Evolutionary conservation across 2,797 vertebrate genomes (phyloP), one percentile per base, ranked within the genome.

Genomic region (Eulemur coronatus): DNA sequence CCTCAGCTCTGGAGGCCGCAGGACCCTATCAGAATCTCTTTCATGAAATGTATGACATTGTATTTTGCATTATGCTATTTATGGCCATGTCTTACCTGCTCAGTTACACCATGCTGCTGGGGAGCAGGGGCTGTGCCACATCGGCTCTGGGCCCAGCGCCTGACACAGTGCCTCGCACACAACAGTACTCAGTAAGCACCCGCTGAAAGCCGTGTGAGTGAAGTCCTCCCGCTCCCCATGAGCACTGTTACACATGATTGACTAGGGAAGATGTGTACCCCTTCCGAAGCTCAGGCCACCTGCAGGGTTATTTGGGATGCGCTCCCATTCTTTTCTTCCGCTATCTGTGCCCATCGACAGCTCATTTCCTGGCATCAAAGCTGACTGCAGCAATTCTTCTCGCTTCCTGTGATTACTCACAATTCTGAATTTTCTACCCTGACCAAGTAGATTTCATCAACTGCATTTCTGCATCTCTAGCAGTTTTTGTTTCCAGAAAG

Each of bases 401-500:
- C 4, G 7, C 84, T 87, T 84, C 82, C 59, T 65, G 43, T 63
- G 48, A 88, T 84, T 50, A 48, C 70, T 94, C 81, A 67, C 15
- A 70, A 43, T 75, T 81, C 67, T 91, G 75, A 59, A 46, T 72
- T 84, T 93, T 89, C 84, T 78, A 26, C 46, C 78, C 73, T 38
- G 22, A 70, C 46, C 67, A 46, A 76, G 78, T 48, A 24, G 46
- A 59, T 93, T 72, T 85, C 69, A 57, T 63, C 85, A 57, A 46
- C 76, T 57, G 43, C 33, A 17, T 76, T 94, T 91, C 65, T 91
- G 89, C 61, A 59, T 61, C 63, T 55, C 90, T 20, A 85, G 87
- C 82, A 65, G 69, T 86, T 96, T 84, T 9, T 41, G 61, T 24
- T 84, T 48, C 50, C 90, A 72, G 41, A 89, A 95, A 52, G 84